phyloP scores from a whole-genome alignment of 2,797 vertebrate species.

The Salmo trutta region DNA sequence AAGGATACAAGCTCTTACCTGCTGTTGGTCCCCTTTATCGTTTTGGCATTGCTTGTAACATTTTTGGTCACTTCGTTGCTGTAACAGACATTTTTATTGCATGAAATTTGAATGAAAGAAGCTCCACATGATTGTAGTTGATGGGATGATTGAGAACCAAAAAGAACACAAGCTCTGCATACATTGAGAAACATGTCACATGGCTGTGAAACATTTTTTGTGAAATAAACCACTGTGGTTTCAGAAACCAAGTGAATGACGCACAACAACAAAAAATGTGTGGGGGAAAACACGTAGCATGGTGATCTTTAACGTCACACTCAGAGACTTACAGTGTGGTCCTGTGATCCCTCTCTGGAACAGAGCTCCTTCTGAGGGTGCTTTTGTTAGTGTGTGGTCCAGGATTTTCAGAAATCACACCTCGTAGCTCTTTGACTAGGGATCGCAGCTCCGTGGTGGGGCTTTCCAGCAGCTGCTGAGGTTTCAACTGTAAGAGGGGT shows the following conservation, averaged over 20 bases:
- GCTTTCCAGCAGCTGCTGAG: constrained; percentile 59
- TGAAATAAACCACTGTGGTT: no score
- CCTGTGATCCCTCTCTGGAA: constrained; percentile 49
- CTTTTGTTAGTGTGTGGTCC: constrained; percentile 46
- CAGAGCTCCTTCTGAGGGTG: constrained; percentile 50
- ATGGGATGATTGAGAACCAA: neutral
- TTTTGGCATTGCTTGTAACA: constrained; percentile 18
- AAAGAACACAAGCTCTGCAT: neutral
- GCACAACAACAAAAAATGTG: no score
- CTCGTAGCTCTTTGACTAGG: constrained; percentile 69
- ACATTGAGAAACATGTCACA: neutral
- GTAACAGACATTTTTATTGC: constrained; percentile 10
- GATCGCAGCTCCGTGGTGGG: constrained; percentile 67
- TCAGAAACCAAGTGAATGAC: no score
- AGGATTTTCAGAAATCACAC: constrained; percentile 63
- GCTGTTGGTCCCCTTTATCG: constrained; percentile 45
- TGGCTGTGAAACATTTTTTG: no score
- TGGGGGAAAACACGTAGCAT: no score
- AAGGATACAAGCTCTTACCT: constrained; percentile 38
- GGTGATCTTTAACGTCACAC: no score
- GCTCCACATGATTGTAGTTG: constrained; percentile 4
- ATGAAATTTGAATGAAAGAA: neutral
- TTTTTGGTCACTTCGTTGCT: constrained; percentile 9
- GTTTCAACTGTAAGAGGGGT: constrained; percentile 46
- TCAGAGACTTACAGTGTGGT: constrained; percentile 52